Evolutionary conservation across 2,797 vertebrate genomes (phyloP).

Genomic region (Sebastes variabilis): DNA sequence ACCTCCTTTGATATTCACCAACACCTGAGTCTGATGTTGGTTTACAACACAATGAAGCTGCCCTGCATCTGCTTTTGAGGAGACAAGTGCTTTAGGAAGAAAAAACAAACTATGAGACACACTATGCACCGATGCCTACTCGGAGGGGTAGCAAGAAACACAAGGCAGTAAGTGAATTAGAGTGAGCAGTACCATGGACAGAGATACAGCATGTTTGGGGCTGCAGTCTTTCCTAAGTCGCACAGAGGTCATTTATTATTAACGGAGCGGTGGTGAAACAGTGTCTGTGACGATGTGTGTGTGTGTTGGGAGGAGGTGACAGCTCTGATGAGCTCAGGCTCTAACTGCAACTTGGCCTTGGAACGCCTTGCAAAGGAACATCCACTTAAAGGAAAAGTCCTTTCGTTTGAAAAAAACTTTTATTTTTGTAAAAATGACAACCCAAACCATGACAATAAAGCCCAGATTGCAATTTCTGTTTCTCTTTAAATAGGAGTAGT

Average conservation of each 20-base stretch:
- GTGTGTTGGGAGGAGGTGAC: constrained; percentile 16
- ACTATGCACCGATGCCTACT: neutral
- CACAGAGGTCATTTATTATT: constrained; percentile 78
- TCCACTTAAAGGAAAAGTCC: neutral
- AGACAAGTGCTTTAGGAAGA: neutral
- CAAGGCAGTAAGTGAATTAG: neutral
- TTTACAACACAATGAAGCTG: neutral
- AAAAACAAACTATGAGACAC: neutral
- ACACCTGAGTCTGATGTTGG: neutral
- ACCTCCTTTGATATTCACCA: neutral
- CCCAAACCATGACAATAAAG: neutral
- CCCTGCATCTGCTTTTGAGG: neutral
- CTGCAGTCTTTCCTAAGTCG: constrained; percentile 55
- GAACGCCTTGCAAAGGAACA: constrained; percentile 1
- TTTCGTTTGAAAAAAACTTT: neutral
- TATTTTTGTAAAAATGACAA: neutral
- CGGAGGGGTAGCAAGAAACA: neutral
- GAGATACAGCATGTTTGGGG: constrained; percentile 22
- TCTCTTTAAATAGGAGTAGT: neutral
- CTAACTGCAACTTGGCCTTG: constrained; percentile 14
- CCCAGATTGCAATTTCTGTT: neutral
- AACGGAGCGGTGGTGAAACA: constrained; percentile 52
- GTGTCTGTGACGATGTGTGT: constrained; percentile 1
- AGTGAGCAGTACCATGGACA: constrained; percentile 16
- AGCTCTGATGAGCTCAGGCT: constrained; percentile 27